These are phyloP conservation scores for Halocynthia roretzi DNA, from an alignment of 23 tunicate genomes.

Conservation along the genomic window DNA sequence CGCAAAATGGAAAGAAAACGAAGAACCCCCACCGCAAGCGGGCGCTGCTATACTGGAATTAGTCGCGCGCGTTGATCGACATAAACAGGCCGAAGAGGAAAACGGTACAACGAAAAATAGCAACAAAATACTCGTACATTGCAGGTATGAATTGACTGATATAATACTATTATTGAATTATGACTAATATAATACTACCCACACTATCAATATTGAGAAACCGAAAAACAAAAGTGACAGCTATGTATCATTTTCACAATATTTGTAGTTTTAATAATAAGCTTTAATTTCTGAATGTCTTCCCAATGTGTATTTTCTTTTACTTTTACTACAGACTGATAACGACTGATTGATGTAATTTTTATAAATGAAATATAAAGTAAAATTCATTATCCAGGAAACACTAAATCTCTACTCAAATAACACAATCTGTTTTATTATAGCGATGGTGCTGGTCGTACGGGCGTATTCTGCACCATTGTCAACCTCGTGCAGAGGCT, in stretches of 20 bases:
- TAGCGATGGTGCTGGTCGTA: conserved; percentile 83
- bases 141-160: conserved; percentile 55
- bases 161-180: background rate
- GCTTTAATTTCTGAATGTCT: background rate
- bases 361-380: too few relatives aligned
- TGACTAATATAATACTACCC: background rate
- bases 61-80: conserved; percentile 23
- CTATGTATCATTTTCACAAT: too few relatives aligned
- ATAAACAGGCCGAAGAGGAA: conserved; percentile 15
- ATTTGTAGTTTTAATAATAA: too few relatives aligned
- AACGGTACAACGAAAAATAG: conserved; percentile 4
- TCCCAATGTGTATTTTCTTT: background rate
- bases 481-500: conserved; percentile 44
- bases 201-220: background rate
- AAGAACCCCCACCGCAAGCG: conserved; percentile 17
- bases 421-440: background rate
- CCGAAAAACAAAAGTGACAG: too few relatives aligned
- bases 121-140: conserved; percentile 54
- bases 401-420: background rate
- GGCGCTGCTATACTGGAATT: conserved; percentile 35
- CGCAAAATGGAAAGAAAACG: conserved; percentile 35
- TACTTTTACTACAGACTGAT: too few relatives aligned
- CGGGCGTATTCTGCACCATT: conserved; percentile 64
- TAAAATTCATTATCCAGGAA: background rate
- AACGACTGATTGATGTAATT: too few relatives aligned